A percentile compares a stretch with the other conserved stretches of the same genome.
Conservation (phyloP, 2,797 vertebrate species). For the Botia almorhae region DNA sequence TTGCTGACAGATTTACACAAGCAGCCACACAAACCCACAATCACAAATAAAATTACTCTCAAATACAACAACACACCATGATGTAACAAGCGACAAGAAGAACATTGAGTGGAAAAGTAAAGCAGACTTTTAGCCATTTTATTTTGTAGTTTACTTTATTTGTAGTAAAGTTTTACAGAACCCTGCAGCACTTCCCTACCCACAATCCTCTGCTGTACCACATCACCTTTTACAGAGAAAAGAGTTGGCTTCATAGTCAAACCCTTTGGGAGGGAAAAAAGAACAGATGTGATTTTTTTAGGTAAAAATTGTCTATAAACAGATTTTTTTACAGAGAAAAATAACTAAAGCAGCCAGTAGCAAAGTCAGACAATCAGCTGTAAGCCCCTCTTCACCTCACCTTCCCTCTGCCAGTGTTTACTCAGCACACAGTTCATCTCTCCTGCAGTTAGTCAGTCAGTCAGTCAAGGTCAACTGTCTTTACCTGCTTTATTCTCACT, state of each 20-base stretch:
- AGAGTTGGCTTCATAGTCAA: conserved; percentile 1
- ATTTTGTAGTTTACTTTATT: conserved; percentile 59
- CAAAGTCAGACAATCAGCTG: conserved; percentile 8
- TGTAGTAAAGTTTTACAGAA: conserved; percentile 54
- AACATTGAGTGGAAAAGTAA: too few relatives aligned
- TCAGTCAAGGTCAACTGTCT: conserved; percentile 81
- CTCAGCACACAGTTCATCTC: conserved; percentile 65
- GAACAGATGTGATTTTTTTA: conserved; percentile 1
- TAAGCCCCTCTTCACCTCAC: background rate
- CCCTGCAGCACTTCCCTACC: background rate
- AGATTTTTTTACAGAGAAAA: conserved; percentile 20
- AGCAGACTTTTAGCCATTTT: too few relatives aligned
- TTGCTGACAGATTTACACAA: background rate
- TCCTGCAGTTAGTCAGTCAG: conserved; percentile 68
- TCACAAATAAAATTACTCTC: too few relatives aligned
- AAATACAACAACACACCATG: too few relatives aligned
- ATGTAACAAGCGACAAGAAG: too few relatives aligned
- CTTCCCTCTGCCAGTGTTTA: conserved; percentile 21
- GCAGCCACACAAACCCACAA: background rate
- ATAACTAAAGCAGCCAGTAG: background rate
- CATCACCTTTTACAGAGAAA: conserved; percentile 3
- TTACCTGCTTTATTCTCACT: conserved; percentile 71
- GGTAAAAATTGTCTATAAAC: background rate
- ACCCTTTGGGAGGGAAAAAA: conserved; percentile 15
- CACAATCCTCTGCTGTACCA: background rate